Base-by-base conservation (phyloP, 2,888 invertebrate genomes). In the Hypselothyrea guttata region DNA sequence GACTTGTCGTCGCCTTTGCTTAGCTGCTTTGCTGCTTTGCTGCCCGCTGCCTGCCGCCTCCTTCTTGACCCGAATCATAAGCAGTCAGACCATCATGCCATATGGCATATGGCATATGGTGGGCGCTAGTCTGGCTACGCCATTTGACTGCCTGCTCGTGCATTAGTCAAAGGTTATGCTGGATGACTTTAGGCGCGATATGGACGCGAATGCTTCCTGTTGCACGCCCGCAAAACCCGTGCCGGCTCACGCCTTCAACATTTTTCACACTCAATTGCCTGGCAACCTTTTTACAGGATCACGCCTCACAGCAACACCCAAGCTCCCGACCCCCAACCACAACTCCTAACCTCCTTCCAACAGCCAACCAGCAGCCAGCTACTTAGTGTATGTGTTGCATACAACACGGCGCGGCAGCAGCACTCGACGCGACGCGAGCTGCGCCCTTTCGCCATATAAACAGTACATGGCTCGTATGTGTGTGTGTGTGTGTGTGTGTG, bases 251-350 rank as follows among this genome's bases (percentile, higher is more conserved):
- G 77, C 75, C 81, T 65, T 66, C 76, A 68, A 76, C 69, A 76
- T 77, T 84, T 76, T 81, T 76, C 78, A 81, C 85, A 83, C 83
- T 83, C 83, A 85, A 84, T 84, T 85, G 84, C 78, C 72, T 69
- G 64, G 72, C 75, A 82, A 79, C 79, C 84, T 82, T 81, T 81
- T 75, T 64, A 77, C 75, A 71, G 77, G 66, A 79, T 82, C 78
- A 79, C 78, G 78, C 78, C 78, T 73, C 75, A 73, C 34, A 44
- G 58, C 54, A 38, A 30, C 37, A 8, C 42, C 31, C 15, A 5
- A 4, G 28, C 16, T 9, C 16, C n/a, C 16, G 13, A 2, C 42
- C 33, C 15, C 34, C 52, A 27, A 15, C 28, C 46, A 13, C 34
- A 31, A 28, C 33, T 13, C 40, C 46, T 11, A 9, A 11, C 30